Evolutionary conservation across 2,888 invertebrate genomes (phyloP), one percentile per base, ranked within the genome.

Genomic region (Metalampra italica): DNA sequence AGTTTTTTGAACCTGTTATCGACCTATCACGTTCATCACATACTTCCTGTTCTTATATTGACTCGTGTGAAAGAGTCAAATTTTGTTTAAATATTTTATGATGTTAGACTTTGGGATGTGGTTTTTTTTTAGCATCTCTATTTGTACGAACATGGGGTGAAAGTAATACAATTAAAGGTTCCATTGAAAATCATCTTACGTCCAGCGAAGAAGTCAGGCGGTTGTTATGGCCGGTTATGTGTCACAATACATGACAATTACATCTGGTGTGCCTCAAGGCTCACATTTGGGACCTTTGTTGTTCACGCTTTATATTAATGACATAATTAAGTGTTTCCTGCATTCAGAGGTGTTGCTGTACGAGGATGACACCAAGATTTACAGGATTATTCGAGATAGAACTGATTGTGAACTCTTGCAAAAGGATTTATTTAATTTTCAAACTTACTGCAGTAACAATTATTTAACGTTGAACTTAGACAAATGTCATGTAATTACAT

Each of bases 321-420:
- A 40, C 13, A 30, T 42, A 3, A 34, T 9, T 9, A 9, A 22
- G 12, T 13, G 3, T 12, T 32, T 40, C 11, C 5, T 11, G 40
- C 7, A 30, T 14, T 46, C 40, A 5, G 7, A 32, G 12, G 9
- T 2, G 0, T 15, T 46, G 14, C 11, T 39, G 1, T 46, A 42
- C 29, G 46, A 41, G 8, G 46, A 47, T 32, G 46, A 47, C 11
- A 47, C 42, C 3, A 47, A 47, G 29, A 47, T 42, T 13, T 47
- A 14, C 30, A 47, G 9, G 13, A 12, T 29, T 1, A 39, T 46
- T 11, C 29, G 13, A 5, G 8, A 9, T 11, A n/a, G 2, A 7
- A 29, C 0, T 12, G 22, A 47, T n/a, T 41, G 34, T 29, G 9
- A n/a, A 12, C 3, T 12, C 1, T 30, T 47, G 1, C 46, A 47